phyloP scores from a whole-genome alignment of 2,797 vertebrate genomes.

The Micropoecilia bifurca region DNA sequence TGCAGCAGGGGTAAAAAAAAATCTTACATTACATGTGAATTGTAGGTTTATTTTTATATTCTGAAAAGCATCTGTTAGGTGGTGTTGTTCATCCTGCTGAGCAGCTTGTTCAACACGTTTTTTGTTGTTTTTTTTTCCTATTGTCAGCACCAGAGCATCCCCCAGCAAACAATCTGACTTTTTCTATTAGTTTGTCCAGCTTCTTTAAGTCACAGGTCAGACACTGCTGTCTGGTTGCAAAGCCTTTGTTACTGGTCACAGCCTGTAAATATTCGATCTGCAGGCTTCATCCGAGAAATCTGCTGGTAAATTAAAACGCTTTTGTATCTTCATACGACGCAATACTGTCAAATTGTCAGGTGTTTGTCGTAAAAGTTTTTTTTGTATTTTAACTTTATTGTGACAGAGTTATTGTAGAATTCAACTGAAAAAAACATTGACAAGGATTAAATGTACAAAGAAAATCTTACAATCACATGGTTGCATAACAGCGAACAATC shows the following conservation, averaged over 20 bases:
- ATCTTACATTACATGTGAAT: neutral
- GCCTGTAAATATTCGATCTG: neutral
- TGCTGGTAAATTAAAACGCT: neutral
- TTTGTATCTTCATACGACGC: neutral
- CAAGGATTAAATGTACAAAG: neutral
- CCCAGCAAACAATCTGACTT: neutral
- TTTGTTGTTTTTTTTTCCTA: neutral
- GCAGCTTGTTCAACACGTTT: neutral
- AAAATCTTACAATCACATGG: neutral
- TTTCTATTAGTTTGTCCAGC: neutral
- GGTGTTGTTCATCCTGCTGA: neutral
- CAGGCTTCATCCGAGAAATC: neutral
- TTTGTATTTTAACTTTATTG: neutral
- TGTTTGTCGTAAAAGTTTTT: neutral
- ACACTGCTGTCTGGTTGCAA: neutral
- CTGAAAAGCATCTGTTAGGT: neutral
- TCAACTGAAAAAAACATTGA: neutral
- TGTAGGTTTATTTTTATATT: conserved; percentile 1
- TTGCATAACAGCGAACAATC: neutral
- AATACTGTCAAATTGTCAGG: neutral
- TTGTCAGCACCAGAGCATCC: neutral
- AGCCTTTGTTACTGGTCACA: neutral
- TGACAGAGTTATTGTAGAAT: neutral
- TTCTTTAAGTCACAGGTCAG: neutral
- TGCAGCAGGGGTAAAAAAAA: neutral